Evolutionary conservation across 2,888 invertebrate genomes (phyloP).

Genomic region (Plusia festucae): DNA sequence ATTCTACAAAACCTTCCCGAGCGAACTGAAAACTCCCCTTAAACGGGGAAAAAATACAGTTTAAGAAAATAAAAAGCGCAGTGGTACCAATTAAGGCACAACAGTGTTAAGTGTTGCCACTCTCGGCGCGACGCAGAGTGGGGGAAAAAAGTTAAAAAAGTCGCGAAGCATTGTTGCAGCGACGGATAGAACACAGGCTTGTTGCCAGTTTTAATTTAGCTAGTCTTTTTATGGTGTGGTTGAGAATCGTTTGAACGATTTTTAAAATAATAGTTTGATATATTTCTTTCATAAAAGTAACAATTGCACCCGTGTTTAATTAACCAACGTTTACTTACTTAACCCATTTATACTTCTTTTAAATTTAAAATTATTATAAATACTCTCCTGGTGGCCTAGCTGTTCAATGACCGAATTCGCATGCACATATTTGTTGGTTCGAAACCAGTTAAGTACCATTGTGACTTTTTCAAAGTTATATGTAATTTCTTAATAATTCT

Average conservation of each 20-base stretch:
- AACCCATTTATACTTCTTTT: too few relatives aligned
- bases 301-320: neutral
- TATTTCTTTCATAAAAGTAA: too few relatives aligned
- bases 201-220: constrained; percentile 22
- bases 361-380: too few relatives aligned
- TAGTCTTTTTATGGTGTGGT: constrained; percentile 19
- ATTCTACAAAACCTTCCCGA: constrained; percentile 18
- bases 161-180: constrained; percentile 52
- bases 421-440: too few relatives aligned
- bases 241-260: too few relatives aligned
- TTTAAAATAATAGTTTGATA: too few relatives aligned
- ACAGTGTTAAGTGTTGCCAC: constrained; percentile 62
- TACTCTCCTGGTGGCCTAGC: too few relatives aligned
- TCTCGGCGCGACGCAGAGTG: constrained; percentile 39
- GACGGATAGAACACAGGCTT: constrained; percentile 41
- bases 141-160: constrained; percentile 45
- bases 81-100: constrained; percentile 58
- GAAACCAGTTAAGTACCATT: too few relatives aligned
- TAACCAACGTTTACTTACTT: neutral
- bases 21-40: constrained; percentile 35
- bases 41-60: constrained; percentile 43
- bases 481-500: too few relatives aligned
- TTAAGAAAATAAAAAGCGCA: constrained; percentile 57
- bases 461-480: too few relatives aligned
- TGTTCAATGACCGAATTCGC: too few relatives aligned